Evolutionary conservation across 2,113 vertebrate species (phyloP).

Genomic region (Aptenodytes patagonicus): DNA sequence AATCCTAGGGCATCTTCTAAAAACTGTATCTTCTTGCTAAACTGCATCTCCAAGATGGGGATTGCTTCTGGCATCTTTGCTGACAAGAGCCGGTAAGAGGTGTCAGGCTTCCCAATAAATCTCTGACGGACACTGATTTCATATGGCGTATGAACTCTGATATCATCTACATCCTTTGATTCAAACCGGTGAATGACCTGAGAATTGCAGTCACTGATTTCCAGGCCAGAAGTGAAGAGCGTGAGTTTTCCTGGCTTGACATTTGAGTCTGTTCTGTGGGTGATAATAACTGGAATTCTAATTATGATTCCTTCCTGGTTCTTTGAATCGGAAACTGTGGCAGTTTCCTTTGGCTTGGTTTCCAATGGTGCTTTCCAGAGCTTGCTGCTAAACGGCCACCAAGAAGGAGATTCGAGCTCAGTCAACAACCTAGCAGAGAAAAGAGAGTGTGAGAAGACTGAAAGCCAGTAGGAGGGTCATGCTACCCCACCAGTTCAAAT

Average conservation of each 20-base stretch:
- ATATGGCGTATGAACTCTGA: conserved; percentile 83
- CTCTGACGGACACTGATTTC: conserved; percentile 88
- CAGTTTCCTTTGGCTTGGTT: conserved; percentile 58
- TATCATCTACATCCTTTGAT: conserved; percentile 85
- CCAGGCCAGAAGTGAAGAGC: conserved; percentile 80
- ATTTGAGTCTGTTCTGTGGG: conserved; percentile 69
- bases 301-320: conserved; percentile 72
- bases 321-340: neutral
- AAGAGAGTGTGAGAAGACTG: neutral
- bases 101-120: conserved; percentile 88
- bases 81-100: conserved; percentile 81
- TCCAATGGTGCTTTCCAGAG: conserved; percentile 80
- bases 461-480: accelerated
- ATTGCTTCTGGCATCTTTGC: conserved; percentile 85
- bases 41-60: conserved; percentile 83
- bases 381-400: conserved; percentile 91
- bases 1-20: conserved; percentile 74
- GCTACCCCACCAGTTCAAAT: neutral
- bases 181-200: conserved; percentile 83
- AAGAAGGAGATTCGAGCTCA: conserved; percentile 88
- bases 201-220: conserved; percentile 77
- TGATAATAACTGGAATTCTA: conserved; percentile 83
- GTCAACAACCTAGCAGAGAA: conserved; percentile 78
- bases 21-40: conserved; percentile 84
- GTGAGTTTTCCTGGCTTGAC: conserved; percentile 81